These are phyloP conservation scores for Ranitomeya variabilis DNA, from an alignment of 2,113 vertebrate genomes.

Conservation along the genomic window DNA sequence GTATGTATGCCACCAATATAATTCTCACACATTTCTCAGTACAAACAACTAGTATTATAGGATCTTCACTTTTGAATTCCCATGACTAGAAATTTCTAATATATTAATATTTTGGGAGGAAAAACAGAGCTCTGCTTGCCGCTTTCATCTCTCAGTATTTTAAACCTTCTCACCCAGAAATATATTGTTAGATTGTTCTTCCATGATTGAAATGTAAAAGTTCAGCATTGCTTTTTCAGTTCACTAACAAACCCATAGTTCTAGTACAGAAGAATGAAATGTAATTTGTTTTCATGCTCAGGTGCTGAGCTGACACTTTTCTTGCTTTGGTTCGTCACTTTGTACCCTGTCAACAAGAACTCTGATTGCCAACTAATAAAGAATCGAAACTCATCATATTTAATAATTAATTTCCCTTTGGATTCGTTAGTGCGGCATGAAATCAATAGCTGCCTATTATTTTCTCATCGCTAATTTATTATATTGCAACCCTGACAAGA, in stretches of 20 bases:
- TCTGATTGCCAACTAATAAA: slow-evolving; percentile 56
- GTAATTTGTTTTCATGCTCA: not conserved
- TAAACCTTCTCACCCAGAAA: not conserved
- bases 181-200: not conserved
- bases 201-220: slow-evolving; percentile 4
- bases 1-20: no score
- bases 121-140: not conserved
- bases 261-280: not conserved
- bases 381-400: slow-evolving; percentile 34
- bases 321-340: slow-evolving; percentile 38
- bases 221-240: not conserved
- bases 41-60: not conserved
- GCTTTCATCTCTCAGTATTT: not conserved
- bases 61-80: not conserved
- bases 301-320: slow-evolving; percentile 27
- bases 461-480: not conserved
- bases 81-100: not conserved
- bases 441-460: slow-evolving; percentile 40
- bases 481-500: slow-evolving; percentile 13
- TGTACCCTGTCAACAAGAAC: slow-evolving; percentile 29
- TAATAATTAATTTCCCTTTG: slow-evolving; percentile 48
- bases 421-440: slow-evolving; percentile 50
- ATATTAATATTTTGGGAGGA: not conserved
- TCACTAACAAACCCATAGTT: not conserved
- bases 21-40: not conserved